Conservation (phyloP, 1,140 invertebrate species). For the Zeugodacus cucurbitae region DNA sequence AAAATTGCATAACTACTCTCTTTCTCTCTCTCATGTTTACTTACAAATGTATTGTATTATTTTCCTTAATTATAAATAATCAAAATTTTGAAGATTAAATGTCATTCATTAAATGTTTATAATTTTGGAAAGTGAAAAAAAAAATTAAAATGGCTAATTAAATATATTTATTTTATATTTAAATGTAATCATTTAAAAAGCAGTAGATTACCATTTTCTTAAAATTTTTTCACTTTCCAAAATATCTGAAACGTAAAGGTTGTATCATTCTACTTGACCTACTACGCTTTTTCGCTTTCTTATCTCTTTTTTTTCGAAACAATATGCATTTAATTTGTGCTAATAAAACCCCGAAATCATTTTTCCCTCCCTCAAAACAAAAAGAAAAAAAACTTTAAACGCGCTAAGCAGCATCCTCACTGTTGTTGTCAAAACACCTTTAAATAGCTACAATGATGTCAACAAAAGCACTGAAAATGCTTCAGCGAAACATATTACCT, state of each 20-base stretch:
- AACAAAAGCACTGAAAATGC: neutral
- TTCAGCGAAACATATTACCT: neutral
- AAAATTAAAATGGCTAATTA: too few species aligned
- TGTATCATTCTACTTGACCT: neutral
- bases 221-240: neutral
- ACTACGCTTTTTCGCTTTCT: slow-evolving; percentile 5
- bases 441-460: neutral
- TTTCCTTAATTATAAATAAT: too few species aligned
- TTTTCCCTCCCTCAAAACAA: neutral
- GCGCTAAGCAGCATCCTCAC: slow-evolving; percentile 47
- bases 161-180: too few species aligned
- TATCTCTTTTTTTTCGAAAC: neutral
- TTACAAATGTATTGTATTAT: too few species aligned
- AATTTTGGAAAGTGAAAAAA: neutral
- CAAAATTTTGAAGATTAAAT: too few species aligned
- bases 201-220: too few species aligned
- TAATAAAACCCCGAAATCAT: neutral
- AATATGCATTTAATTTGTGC: slow-evolving; percentile 12
- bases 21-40: neutral
- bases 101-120: too few species aligned
- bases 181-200: too few species aligned
- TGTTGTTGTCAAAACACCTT: slow-evolving; percentile 44
- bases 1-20: neutral
- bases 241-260: neutral
- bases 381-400: neutral